phyloP scores from a whole-genome alignment of 2,113 vertebrate species.

The Acanthochromis polyacanthus region DNA sequence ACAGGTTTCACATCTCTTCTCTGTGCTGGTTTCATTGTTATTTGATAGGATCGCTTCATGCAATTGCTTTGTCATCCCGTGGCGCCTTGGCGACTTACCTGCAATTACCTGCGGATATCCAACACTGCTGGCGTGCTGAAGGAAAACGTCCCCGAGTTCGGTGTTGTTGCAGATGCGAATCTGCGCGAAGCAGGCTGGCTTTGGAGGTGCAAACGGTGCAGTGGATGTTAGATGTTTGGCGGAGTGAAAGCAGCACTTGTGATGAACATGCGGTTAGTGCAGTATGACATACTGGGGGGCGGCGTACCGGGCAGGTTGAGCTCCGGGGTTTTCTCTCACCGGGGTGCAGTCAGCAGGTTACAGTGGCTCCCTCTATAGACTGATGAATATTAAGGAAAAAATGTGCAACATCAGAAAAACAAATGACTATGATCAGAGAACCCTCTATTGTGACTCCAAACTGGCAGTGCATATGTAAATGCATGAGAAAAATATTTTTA shows the following conservation, averaged over 20 bases:
- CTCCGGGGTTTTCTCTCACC: slow-evolving; percentile 64
- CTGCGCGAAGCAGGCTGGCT: slow-evolving; percentile 5
- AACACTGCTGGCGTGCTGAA: slow-evolving; percentile 36
- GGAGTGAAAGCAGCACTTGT: slow-evolving; percentile 66
- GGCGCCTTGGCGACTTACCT: slow-evolving; percentile 64
- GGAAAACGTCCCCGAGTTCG: slow-evolving; percentile 28
- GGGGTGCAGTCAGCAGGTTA: slow-evolving; percentile 47
- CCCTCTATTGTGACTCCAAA: not conserved
- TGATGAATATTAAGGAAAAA: slow-evolving; percentile 15
- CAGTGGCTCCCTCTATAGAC: slow-evolving; percentile 84
- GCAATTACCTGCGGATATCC: slow-evolving; percentile 72
- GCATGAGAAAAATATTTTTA: no score
- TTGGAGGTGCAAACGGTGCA: slow-evolving; percentile 28
- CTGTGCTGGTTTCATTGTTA: not conserved
- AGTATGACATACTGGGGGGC: slow-evolving; percentile 74
- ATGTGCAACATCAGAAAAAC: not conserved
- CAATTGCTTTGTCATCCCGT: slow-evolving; percentile 14
- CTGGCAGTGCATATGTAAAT: not conserved
- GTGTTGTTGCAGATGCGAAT: slow-evolving; percentile 19
- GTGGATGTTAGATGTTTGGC: slow-evolving; percentile 51
- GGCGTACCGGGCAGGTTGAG: slow-evolving; percentile 82
- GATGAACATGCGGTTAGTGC: slow-evolving; percentile 75
- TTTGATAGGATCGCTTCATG: not conserved
- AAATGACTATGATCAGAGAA: not conserved
- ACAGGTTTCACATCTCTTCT: not conserved